A percentile compares a stretch with the other conserved stretches of the same genome.
These are phyloP conservation scores for Penelope pileata DNA, from an alignment of 2,113 vertebrate genomes.

Conservation along the genomic window DNA sequence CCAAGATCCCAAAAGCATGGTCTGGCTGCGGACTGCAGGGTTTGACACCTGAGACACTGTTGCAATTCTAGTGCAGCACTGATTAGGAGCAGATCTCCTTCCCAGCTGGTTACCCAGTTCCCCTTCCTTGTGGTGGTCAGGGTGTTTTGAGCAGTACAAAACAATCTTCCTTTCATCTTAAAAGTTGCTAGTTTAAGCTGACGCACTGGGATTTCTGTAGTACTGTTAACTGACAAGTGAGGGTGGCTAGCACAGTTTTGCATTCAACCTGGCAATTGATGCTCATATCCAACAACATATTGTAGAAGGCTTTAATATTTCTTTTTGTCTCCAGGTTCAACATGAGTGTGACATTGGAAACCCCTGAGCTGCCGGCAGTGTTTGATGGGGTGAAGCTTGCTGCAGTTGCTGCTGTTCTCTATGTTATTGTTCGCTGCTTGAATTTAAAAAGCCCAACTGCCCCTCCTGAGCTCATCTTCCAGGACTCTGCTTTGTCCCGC, in stretches of 20 bases:
- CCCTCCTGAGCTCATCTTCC: slow-evolving; percentile 90
- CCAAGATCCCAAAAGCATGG: not conserved
- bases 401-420: slow-evolving; percentile 92
- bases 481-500: slow-evolving; percentile 89
- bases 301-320: not conserved
- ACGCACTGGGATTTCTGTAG: not conserved
- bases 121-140: not conserved
- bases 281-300: not conserved
- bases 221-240: not conserved
- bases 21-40: not conserved
- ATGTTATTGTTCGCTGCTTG: slow-evolving; percentile 93
- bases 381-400: slow-evolving; percentile 97
- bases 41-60: not conserved
- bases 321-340: slow-evolving; percentile 56
- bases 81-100: not conserved
- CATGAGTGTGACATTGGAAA: slow-evolving; percentile 79
- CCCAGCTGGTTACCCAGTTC: not conserved
- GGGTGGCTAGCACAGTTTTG: not conserved
- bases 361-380: slow-evolving; percentile 94
- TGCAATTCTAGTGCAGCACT: not conserved
- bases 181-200: not conserved
- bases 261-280: not conserved
- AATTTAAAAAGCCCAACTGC: slow-evolving; percentile 97
- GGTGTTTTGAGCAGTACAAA: not conserved
- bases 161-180: not conserved